phyloP scores from a whole-genome alignment of 2,113 vertebrate genomes.

The Pteropus alecto region DNA sequence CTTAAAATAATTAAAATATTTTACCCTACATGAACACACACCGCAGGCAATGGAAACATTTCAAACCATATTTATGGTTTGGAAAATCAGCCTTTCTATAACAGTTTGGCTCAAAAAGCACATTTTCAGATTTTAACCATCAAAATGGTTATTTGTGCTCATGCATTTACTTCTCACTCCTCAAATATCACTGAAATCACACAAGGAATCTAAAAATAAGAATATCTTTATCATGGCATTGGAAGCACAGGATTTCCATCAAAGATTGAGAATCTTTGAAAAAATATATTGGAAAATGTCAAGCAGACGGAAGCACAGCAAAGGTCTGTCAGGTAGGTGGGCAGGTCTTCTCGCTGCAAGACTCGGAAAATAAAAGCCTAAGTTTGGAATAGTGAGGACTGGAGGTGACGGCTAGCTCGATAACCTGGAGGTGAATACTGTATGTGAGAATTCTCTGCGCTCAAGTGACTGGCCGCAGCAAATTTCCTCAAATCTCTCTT shows the following conservation, averaged over 20 bases:
- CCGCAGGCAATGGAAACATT: constrained; percentile 25
- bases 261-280: neutral
- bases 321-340: neutral
- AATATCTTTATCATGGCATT: neutral
- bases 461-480: neutral
- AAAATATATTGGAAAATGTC: neutral
- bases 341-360: neutral
- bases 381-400: neutral
- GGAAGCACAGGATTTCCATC: neutral
- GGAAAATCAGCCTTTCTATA: constrained; percentile 37
- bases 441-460: neutral
- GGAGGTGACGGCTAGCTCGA: neutral
- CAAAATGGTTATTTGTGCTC: neutral
- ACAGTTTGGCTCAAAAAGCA: constrained; percentile 35
- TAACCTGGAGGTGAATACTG: neutral
- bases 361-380: neutral
- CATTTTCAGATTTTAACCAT: constrained; percentile 47
- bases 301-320: neutral
- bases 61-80: neutral
- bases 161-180: constrained; percentile 12
- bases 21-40: neutral
- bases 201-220: neutral
- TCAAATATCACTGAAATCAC: constrained; percentile 24
- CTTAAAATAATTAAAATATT: constrained; percentile 27
- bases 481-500: neutral